These are phyloP conservation scores for Coenobita brevimanus DNA, from an alignment of 1,140 invertebrate genomes.

Conservation along the genomic window DNA sequence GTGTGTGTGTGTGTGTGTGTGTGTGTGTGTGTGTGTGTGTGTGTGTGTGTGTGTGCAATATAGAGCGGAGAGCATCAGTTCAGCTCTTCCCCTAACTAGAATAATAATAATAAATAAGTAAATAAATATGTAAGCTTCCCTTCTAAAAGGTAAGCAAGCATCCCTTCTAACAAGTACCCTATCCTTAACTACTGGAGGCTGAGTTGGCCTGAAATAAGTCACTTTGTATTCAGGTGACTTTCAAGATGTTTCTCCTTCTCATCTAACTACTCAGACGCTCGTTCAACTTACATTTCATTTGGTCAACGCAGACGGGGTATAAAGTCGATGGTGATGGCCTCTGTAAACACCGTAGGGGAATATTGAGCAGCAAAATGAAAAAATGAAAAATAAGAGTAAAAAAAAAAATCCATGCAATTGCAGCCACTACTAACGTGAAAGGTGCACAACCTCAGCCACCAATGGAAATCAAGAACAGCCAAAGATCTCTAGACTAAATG, in stretches of 20 bases:
- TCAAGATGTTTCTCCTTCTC: too few relatives aligned
- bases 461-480: constrained; percentile 64
- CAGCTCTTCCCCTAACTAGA: neutral
- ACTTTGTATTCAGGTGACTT: too few relatives aligned
- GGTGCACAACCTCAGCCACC: constrained; percentile 52
- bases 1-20: constrained; percentile 3
- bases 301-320: neutral
- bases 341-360: constrained; percentile 50
- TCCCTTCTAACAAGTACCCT: too few relatives aligned
- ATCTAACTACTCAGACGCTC: too few relatives aligned
- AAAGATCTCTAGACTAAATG: constrained; percentile 49
- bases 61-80: neutral
- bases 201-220: too few relatives aligned
- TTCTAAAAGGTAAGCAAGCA: too few relatives aligned
- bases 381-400: neutral
- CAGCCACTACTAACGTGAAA: constrained; percentile 42
- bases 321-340: constrained; percentile 32
- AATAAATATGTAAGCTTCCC: too few relatives aligned
- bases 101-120: too few relatives aligned
- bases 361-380: constrained; percentile 27
- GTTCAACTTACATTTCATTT: constrained; percentile 31
- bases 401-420: constrained; percentile 47
- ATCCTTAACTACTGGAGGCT: too few relatives aligned
- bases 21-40: neutral
- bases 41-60: neutral